Base-by-base conservation (phyloP, 2,113 vertebrate genomes). In the Rostratula benghalensis region DNA sequence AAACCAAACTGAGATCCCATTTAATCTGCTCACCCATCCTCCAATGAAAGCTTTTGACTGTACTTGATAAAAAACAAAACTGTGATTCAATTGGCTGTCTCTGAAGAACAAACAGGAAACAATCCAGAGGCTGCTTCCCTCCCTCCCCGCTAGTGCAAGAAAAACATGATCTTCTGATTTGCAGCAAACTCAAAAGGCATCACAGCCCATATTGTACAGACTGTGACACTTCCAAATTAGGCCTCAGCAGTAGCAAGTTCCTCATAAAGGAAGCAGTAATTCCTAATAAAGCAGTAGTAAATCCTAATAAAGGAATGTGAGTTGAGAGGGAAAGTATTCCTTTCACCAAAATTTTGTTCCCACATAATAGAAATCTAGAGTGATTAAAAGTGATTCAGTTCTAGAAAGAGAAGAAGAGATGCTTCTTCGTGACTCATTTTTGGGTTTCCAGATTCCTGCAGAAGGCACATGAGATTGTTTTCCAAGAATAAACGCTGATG, bases 91-190 rank as follows among this genome's bases (percentile, higher is more conserved):
- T 16, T 83, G 74, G 7, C 30, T 85, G 86, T 31, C 85, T 94
- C 78, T 92, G 82, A 96, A 93, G 71, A 94, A 86, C 1, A 57
- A 89, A 86, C 6, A 60, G 70, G 85, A 94, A 93, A 67, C 68
- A 68, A 69, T 53, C 45, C 82, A 79, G 76, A 83, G 60, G 64
- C 68, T 89, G 51, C 79, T 88, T 74, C 61, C 83, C 51, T 91
- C 79, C 24, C n/a, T 60, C 41, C 57, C 46, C 28, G 70, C 45
- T 39, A 75, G 19, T 21, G 27, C 30, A 78, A 88, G 69, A 68
- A 77, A 81, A 96, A 67, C 22, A 59, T n/a, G 3, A 53, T 60
- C 61, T 89, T 77, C 56, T 79, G 31, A 71, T 61, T 78, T 61
- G 50, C 7, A 67, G 85, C 23, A 45, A 94, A 65, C n/a, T 74